Conservation (phyloP, 1,140 invertebrate genomes). For the Drosophila erecta region DNA sequence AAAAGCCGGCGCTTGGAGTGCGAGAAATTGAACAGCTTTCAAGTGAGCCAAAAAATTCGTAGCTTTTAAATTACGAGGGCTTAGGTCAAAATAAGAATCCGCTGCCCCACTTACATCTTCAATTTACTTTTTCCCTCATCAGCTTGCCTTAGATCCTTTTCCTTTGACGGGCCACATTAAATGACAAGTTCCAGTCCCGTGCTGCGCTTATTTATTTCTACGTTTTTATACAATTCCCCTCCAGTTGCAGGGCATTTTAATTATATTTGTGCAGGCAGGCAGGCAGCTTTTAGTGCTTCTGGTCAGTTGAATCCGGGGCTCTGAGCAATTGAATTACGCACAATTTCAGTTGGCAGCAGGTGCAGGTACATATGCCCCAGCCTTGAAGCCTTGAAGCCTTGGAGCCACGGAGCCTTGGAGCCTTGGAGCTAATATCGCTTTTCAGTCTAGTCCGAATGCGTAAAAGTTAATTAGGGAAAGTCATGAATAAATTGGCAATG, state of each 20-base stretch:
- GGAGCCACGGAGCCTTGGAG: not conserved
- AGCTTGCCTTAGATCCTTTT: slow-evolving; percentile 43
- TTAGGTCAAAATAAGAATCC: slow-evolving; percentile 12
- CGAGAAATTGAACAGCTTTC: slow-evolving; percentile 21
- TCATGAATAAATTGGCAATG: slow-evolving; percentile 48
- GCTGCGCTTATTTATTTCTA: slow-evolving; percentile 39
- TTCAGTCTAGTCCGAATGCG: slow-evolving; percentile 39
- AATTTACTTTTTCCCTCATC: slow-evolving; percentile 26
- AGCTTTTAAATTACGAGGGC: slow-evolving; percentile 6
- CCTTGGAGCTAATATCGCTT: slow-evolving; percentile 33
- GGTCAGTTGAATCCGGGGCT: slow-evolving; percentile 57
- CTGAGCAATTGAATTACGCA: slow-evolving; percentile 71
- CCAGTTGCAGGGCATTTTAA: slow-evolving; percentile 62
- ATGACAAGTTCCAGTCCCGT: slow-evolving; percentile 64
- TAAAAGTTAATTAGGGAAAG: slow-evolving; percentile 68
- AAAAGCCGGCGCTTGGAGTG: not conserved
- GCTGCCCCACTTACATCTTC: not conserved
- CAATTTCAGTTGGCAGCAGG: slow-evolving; percentile 56
- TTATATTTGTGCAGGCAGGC: slow-evolving; percentile 78
- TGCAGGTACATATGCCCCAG: slow-evolving; percentile 51
- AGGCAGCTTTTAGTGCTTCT: slow-evolving; percentile 72
- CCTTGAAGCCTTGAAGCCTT: slow-evolving; percentile 13
- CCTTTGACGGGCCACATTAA: slow-evolving; percentile 69
- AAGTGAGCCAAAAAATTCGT: slow-evolving; percentile 12
- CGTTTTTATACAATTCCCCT: slow-evolving; percentile 25